Conservation (phyloP, 2,113 vertebrate genomes). For the Tamias sibiricus region DNA sequence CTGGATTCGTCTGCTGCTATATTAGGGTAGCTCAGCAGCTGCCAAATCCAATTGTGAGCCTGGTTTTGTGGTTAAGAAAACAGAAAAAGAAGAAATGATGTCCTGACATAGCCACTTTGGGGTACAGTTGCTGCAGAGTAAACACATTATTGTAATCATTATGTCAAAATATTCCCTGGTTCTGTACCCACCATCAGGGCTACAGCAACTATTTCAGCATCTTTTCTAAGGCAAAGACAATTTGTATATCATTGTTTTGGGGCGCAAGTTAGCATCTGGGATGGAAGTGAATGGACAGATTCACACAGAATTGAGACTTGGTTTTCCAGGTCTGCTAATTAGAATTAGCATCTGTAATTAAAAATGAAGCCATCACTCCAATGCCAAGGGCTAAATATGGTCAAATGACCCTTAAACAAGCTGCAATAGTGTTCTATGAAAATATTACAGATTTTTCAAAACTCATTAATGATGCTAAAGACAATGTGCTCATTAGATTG, state of each 20-base stretch:
- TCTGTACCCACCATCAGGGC: not conserved
- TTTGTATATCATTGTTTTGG: not conserved
- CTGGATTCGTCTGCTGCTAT: constrained; percentile 85
- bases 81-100: constrained; percentile 73
- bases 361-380: constrained; percentile 51
- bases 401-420: constrained; percentile 67
- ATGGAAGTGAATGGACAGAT: not conserved
- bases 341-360: constrained; percentile 72
- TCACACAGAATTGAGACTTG: constrained; percentile 49
- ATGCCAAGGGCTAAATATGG: constrained; percentile 63
- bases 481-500: constrained; percentile 71
- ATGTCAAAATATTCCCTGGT: constrained; percentile 29
- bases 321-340: constrained; percentile 55
- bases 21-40: constrained; percentile 82
- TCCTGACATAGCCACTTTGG: constrained; percentile 77
- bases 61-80: constrained; percentile 78
- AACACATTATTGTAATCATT: constrained; percentile 58
- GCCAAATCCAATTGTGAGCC: constrained; percentile 85
- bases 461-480: constrained; percentile 74
- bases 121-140: constrained; percentile 59
- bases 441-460: constrained; percentile 67
- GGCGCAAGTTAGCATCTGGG: constrained; percentile 22
- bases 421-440: constrained; percentile 51
- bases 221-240: constrained; percentile 21
- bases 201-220: not conserved